Evolutionary conservation across 2,113 vertebrate species (phyloP).

Genomic region (Asarcornis scutulata): DNA sequence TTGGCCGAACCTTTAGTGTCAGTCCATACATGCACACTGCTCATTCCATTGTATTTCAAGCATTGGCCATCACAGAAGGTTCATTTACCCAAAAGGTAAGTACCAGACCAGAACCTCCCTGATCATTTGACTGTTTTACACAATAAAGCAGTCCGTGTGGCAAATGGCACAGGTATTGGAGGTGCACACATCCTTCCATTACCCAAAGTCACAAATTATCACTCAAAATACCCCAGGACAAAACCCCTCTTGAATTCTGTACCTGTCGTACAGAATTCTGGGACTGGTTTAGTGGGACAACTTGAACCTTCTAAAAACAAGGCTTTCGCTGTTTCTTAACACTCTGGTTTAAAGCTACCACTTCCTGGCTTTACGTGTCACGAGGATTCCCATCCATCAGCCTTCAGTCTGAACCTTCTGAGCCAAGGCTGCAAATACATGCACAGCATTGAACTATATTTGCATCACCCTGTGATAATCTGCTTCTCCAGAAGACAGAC

Average conservation of each 20-base stretch:
- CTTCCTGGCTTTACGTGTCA: not conserved
- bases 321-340: not conserved
- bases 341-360: not conserved
- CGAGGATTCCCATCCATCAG: not conserved
- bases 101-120: too few species aligned
- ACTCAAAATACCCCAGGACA: not conserved
- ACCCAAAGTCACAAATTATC: not conserved
- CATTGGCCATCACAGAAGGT: not conserved
- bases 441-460: not conserved
- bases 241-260: not conserved
- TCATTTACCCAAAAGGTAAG: not conserved
- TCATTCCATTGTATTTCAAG: not conserved
- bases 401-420: not conserved
- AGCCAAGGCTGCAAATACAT: fast-evolving
- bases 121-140: not conserved
- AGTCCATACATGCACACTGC: not conserved
- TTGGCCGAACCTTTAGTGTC: not conserved
- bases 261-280: fast-evolving
- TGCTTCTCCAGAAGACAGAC: not conserved
- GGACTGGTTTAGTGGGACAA: not conserved
- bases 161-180: not conserved
- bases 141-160: not conserved
- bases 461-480: not conserved
- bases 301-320: not conserved
- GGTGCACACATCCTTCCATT: fast-evolving